These are phyloP conservation scores for Lepus americanus DNA, from an alignment of 2,113 vertebrate genomes.

Conservation along the genomic window DNA sequence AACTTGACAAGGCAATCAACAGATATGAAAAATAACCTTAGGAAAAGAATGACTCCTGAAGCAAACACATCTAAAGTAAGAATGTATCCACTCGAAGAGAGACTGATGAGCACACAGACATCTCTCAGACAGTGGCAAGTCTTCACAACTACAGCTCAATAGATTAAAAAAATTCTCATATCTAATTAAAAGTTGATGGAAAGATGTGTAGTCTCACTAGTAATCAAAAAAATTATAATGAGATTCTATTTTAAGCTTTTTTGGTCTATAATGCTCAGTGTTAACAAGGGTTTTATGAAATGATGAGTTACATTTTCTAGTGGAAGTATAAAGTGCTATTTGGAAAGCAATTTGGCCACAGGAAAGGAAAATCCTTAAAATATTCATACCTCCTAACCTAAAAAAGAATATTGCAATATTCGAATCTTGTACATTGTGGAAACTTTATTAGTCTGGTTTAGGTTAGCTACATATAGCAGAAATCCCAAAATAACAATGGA, in stretches of 20 bases:
- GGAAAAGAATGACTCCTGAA: background rate
- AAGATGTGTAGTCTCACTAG: constrained; percentile 34
- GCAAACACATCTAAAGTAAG: background rate
- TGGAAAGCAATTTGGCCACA: constrained; percentile 12
- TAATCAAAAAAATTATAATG: constrained; percentile 35
- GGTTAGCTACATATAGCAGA: background rate
- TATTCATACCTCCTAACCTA: background rate
- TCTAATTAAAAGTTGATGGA: background rate
- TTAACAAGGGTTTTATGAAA: background rate
- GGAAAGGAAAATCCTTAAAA: background rate
- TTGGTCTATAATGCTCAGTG: background rate
- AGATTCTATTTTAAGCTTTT: constrained; percentile 53
- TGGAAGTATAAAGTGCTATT: background rate
- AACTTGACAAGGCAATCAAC: background rate
- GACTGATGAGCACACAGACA: background rate
- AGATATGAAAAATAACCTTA: background rate
- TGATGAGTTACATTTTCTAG: background rate
- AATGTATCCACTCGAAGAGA: background rate
- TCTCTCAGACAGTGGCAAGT: background rate
- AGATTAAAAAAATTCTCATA: background rate
- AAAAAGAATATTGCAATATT: background rate
- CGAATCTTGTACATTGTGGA: background rate
- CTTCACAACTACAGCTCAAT: background rate
- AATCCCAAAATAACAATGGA: background rate
- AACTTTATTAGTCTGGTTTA: background rate